phyloP scores from a whole-genome alignment of 2,797 vertebrate genomes.

The Somateria mollissima region DNA sequence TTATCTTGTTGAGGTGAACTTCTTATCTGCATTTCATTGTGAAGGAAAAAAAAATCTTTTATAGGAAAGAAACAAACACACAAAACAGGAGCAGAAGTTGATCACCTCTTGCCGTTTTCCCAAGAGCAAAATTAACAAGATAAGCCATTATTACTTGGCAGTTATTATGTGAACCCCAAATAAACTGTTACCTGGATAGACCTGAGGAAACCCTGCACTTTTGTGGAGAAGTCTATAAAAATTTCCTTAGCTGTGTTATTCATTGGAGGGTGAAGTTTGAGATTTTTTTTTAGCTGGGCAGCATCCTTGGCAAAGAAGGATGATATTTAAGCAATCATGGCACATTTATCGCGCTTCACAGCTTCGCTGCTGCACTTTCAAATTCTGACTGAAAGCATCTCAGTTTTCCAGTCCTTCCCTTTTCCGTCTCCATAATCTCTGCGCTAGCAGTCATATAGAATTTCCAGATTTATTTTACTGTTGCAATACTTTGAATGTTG shows the following conservation, averaged over 20 bases:
- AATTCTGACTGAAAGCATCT: background rate
- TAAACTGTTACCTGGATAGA: background rate
- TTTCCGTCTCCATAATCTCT: background rate
- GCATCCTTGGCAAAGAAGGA: background rate
- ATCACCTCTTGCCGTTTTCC: constrained; percentile 39
- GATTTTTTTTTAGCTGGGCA: background rate
- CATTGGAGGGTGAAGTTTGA: background rate
- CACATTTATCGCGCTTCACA: accelerated
- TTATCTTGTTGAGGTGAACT: constrained; percentile 67
- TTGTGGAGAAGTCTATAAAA: background rate
- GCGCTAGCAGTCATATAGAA: background rate
- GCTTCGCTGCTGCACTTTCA: background rate
- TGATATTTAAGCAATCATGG: background rate
- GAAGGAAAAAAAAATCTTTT: constrained; percentile 36
- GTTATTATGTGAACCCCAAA: background rate
- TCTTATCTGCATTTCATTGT: constrained; percentile 71
- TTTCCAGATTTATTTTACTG: background rate
- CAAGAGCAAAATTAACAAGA: constrained; percentile 42
- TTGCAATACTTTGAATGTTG: background rate
- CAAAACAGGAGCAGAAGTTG: background rate
- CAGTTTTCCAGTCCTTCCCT: background rate
- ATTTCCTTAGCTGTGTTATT: background rate
- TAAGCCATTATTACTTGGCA: constrained; percentile 19
- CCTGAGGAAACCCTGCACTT: background rate
- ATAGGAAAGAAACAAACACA: constrained; percentile 39